Conservation (phyloP, 2,797 vertebrate genomes). For the Hippoglossus hippoglossus region DNA sequence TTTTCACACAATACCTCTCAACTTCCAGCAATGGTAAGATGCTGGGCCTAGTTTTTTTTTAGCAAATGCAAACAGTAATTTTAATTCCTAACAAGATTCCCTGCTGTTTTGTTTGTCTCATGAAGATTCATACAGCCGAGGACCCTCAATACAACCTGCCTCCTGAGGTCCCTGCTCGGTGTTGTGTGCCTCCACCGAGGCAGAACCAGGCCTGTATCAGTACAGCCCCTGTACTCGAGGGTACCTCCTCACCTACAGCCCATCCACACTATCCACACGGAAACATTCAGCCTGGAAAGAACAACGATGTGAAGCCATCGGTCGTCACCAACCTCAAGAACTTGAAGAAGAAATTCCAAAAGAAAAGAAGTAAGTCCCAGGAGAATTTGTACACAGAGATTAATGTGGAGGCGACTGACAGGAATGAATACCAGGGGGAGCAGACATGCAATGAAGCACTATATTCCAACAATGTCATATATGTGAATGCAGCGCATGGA, state of each 20-base stretch:
- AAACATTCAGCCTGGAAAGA: constrained; percentile 35
- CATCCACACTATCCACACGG: not conserved
- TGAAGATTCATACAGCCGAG: constrained; percentile 15
- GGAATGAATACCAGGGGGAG: constrained; percentile 44
- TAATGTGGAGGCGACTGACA: not conserved
- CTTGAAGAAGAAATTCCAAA: constrained; percentile 76
- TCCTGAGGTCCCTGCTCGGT: constrained; percentile 60
- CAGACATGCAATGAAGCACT: not conserved
- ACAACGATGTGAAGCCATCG: constrained; percentile 44
- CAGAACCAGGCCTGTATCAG: constrained; percentile 37
- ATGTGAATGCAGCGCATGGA: not conserved
- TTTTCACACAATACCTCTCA: not conserved
- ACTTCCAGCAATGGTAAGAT: constrained; percentile 56
- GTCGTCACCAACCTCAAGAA: constrained; percentile 62
- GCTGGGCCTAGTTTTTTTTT: too few relatives aligned
- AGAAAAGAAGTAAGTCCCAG: constrained; percentile 46
- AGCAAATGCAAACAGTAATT: not conserved
- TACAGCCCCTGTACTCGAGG: constrained; percentile 24
- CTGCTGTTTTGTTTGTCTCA: constrained; percentile 16
- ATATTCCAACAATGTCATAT: not conserved
- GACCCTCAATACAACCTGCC: constrained; percentile 12
- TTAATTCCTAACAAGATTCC: constrained; percentile 4
- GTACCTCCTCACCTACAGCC: not conserved
- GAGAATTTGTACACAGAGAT: constrained; percentile 56
- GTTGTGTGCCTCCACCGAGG: constrained; percentile 12